Conservation (phyloP, 2,888 invertebrate genomes). For the Drosophila emarginata region DNA sequence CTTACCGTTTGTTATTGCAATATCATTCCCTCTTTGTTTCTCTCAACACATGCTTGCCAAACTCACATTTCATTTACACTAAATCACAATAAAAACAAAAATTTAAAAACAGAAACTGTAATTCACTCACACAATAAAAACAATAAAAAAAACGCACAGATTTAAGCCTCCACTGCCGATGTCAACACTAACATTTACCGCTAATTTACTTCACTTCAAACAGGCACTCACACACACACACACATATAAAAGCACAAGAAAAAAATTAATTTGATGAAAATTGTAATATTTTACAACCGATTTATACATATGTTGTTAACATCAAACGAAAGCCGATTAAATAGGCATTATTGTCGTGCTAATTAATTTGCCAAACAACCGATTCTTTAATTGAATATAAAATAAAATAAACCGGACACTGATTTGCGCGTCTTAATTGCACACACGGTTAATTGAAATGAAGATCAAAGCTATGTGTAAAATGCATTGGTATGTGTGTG, state of each 20-base stretch:
- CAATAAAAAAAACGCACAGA: too few species aligned
- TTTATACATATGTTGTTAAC: neutral
- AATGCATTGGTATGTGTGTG: too few species aligned
- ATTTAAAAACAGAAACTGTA: too few species aligned
- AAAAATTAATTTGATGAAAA: neutral
- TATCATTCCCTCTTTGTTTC: too few species aligned
- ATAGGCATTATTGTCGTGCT: neutral
- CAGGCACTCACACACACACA: too few species aligned
- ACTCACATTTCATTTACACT: too few species aligned
- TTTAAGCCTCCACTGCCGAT: neutral
- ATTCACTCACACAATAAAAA: too few species aligned
- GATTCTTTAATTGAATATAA: neutral
- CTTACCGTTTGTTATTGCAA: too few species aligned
- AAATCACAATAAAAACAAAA: too few species aligned
- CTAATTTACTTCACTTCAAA: neutral
- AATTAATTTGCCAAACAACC: neutral
- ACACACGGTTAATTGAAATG: neutral
- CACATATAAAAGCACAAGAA: neutral
- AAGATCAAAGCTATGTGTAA: too few species aligned
- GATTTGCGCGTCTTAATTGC: neutral
- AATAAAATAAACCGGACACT: neutral
- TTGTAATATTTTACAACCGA: neutral
- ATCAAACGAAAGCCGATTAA: neutral
- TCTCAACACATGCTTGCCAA: too few species aligned
- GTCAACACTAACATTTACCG: neutral